phyloP scores from a whole-genome alignment of 2,888 invertebrate genomes.

The Ametastegia equiseti region DNA sequence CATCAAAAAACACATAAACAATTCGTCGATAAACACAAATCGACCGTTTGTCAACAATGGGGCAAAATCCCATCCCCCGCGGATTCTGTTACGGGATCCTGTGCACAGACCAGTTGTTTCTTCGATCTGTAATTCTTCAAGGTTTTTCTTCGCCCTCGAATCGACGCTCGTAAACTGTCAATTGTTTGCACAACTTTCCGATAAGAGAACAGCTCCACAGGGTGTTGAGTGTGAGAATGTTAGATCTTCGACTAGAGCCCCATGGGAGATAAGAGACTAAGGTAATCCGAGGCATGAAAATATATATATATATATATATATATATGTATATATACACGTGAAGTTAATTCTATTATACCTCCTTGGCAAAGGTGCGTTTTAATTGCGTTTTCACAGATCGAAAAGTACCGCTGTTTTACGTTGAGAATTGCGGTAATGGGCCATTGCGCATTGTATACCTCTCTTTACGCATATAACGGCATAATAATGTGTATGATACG shows the following conservation, averaged over 20 bases:
- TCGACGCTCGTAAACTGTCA: conserved; percentile 29
- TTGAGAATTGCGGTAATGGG: not conserved
- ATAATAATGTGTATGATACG: not conserved
- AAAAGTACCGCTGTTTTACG: not conserved
- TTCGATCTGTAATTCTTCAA: not conserved
- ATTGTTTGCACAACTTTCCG: conserved; percentile 13
- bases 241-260: not conserved
- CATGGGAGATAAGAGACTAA: not conserved
- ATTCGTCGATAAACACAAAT: conserved; percentile 14
- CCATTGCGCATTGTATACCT: not conserved
- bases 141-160: conserved; percentile 12
- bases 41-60: not conserved
- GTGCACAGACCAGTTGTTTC: not conserved
- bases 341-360: conserved; percentile 15
- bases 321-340: too few relatives aligned
- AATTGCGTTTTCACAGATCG: conserved; percentile 41
- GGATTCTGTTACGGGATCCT: not conserved
- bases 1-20: not conserved
- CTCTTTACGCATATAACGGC: not conserved
- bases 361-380: not conserved
- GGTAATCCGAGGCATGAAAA: not conserved
- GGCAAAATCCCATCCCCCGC: not conserved
- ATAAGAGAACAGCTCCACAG: conserved; percentile 6
- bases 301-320: too few relatives aligned
- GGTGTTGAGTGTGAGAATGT: not conserved